Base-by-base conservation (phyloP, 2,113 vertebrate genomes). In the Misgurnus anguillicaudatus region DNA sequence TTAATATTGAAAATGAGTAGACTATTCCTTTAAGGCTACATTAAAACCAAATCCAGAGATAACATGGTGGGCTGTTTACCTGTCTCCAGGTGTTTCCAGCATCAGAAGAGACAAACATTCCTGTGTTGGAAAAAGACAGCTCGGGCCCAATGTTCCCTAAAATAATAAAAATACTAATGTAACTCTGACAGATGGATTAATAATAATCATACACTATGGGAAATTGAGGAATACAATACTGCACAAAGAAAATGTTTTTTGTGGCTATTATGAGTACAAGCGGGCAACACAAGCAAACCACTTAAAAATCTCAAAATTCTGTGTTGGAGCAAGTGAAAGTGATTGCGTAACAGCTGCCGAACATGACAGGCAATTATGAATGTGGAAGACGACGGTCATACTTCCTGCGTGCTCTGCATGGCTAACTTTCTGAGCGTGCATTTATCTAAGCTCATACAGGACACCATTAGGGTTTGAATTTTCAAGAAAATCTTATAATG, bases 1-100 rank as follows among this genome's bases (percentile, higher is more conserved):
- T 45, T 45, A 9, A 45, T 4, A 45, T 45, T 9, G 42, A 45
- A 45, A 45, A 1, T 7, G 9, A 45, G 6, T 9, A 2, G 6
- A 45, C 42, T 7, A 1, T 45, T 45, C 42, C 6, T 45, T 14
- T 11, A 55, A 19, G 9, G 36, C 24, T 70, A 38, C 47, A 69
- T 39, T 42, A 73, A 24, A 13, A 57, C 67, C 21, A 31, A 57
- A 5, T 14, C 3, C 17, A 9, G 14, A 41, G 9, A 21, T 9
- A 10, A 45, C 10, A 19, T 36, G 39, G 14, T 36, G 6, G 51
- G 13, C 1, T 9, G 9, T 39, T 63, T 64, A 99, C 97, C 94
- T 98, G 95, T 93, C 95, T 95, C 97, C 97, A 99, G 9, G 93
- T 97, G 89, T 98, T 99, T 70, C 96, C 97, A 74, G 93, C 95